Base-by-base conservation (phyloP, 2,113 vertebrate species). In the Xenopus laevis region DNA sequence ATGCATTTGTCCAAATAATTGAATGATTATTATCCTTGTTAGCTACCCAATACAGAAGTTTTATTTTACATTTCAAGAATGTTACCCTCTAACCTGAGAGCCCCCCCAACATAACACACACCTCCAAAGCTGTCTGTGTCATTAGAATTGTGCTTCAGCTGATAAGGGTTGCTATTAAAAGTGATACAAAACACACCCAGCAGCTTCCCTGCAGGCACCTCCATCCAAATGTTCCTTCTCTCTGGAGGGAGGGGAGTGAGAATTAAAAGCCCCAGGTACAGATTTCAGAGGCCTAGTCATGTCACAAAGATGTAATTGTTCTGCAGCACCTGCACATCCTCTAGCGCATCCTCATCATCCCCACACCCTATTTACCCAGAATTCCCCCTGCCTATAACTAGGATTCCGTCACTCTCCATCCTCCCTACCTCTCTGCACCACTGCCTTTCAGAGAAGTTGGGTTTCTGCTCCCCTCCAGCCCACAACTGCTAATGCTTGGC, bases 161-260 rank as follows among this genome's bases (percentile, higher is more conserved):
- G 18, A 8, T 57, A 64, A 57, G 9, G 65, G 65, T 69, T 69
- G 46, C 73, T 69, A 76, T 15, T 58, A n/a, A 52, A 63, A 62
- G 66, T 15, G 73, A 76, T 52, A 62, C 73, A 75, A 68, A 68
- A 75, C 72, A 76, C 30, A 68, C 73, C 52, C 73, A 58, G 57
- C 13, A 57, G 44, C 45, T 65, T 30, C 33, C 33, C 52, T 20
- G 7, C 13, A 10, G 18, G 30, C 10, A 21, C 67, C 16, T 55
- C 68, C n/a, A 18, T 30, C 68, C 15, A 70, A 58, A 27, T 44
- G 33, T 20, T 27, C 17, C 27, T 13, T 59, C 17, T 20, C 27
- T 50, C 9, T 9, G 16, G 15, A 16, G 13, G 6, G 52, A 15
- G 16, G 18, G 15, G 5, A 0, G 30, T 7, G 44, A 61, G 33